phyloP scores from a whole-genome alignment of 2,797 vertebrate genomes.

The Numenius phaeopus region DNA sequence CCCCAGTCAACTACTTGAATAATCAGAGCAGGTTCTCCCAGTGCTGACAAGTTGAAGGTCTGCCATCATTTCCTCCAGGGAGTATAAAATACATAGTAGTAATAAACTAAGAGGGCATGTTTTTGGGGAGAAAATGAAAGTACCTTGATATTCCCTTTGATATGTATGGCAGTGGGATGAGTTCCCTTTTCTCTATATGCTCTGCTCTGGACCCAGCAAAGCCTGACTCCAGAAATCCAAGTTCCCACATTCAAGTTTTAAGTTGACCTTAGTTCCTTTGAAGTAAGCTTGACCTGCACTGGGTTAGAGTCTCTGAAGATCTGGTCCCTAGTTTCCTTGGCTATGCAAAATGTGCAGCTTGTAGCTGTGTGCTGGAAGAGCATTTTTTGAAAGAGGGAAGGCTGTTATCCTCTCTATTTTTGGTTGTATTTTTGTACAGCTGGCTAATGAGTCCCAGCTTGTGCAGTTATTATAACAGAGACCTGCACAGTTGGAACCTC shows the following conservation, averaged over 20 bases:
- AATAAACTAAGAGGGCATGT: not conserved
- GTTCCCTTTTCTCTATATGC: not conserved
- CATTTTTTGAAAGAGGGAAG: not conserved
- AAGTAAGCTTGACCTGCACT: not conserved
- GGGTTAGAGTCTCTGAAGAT: not conserved
- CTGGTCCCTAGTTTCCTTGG: not conserved
- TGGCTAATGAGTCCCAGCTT: not conserved
- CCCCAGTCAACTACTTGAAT: not conserved
- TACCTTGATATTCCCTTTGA: not conserved
- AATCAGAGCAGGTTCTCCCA: slow-evolving; percentile 1
- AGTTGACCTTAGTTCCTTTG: not conserved
- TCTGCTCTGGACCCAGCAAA: not conserved
- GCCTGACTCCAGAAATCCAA: not conserved
- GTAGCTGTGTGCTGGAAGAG: not conserved
- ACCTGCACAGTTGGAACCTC: not conserved
- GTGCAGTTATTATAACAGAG: not conserved
- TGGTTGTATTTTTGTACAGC: not conserved
- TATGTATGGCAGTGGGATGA: not conserved
- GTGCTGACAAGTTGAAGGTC: not conserved
- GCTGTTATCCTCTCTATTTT: not conserved
- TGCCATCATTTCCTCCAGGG: not conserved
- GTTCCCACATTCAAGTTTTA: not conserved
- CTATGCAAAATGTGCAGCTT: not conserved
- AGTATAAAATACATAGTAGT: not conserved
- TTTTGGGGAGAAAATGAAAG: not conserved